Evolutionary conservation across 2,888 invertebrate genomes (phyloP), one percentile per base, ranked within the genome.

Genomic region (Thecophora atra): DNA sequence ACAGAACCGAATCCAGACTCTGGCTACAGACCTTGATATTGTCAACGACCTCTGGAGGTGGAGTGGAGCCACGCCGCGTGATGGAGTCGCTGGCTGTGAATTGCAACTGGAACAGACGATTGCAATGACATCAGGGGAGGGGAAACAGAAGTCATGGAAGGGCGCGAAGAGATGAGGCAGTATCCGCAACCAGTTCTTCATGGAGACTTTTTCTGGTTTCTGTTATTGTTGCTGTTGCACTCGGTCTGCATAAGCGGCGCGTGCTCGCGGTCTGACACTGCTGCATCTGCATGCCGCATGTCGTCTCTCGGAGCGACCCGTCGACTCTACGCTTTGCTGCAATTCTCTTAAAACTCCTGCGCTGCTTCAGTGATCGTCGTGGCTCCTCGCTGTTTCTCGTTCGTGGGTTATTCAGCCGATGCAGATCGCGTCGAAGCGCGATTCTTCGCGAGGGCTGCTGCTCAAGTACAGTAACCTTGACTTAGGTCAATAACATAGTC

Each of bases 381-480:
- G n/a, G 26, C 28, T 47, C 15, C 30, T 37, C 44, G 21, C 64
- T 13, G 26, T 26, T 3, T 3, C 54, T n/a, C 19, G 54, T 21
- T 3, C 54, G 19, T 54, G 21, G 7, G n/a, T 2, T n/a, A 21
- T 11, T 21, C 54, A 19, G 4, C 17, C 58, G 58, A n/a, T n/a
- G n/a, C 26, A 15, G 17, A 17, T 58, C 58, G 28, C 56, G 56
- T 56, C 56, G 24, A 21, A 6, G 4, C 26, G 28, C 2, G 47
- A 21, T 17, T n/a, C 30, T 30, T 44, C 37, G 73, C 62, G 73
- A 64, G n/a, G 47, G 73, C 72, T 74, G 72, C 74, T 67, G 75
- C 74, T 71, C 80, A 79, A 83, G 82, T 82, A 80, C 82, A 82
- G 79, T 83, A 83, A 82, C 85, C 84, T 84, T 84, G 85, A 81